Base-by-base conservation (phyloP, 2,113 vertebrate species). In the Phalacrocorax pelagicus region DNA sequence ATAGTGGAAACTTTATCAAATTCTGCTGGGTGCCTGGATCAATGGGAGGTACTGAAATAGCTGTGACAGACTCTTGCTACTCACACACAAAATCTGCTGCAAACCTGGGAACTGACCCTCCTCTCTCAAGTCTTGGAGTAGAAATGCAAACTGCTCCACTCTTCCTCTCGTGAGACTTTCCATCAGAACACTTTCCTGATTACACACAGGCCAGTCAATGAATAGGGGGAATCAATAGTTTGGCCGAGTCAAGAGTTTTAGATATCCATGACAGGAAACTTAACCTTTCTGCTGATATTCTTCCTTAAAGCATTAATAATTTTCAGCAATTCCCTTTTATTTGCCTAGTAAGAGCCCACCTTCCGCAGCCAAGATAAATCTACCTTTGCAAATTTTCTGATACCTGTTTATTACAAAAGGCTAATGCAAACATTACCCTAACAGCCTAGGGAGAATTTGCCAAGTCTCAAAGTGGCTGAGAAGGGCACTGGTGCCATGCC, bases 381-480 rank as follows among this genome's bases (percentile, higher is more conserved):
- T 15, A 57, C 36, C 40, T 69, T 75, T 82, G 93, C 86, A 95
- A 77, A 46, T 55, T 58, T 88, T 94, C 81, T 88, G 85, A 72
- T 77, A 79, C 30, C 54, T 62, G 54, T 67, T 94, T 86, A 73
- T 66, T 77, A 80, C 38, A 62, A 74, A 90, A 89, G 44, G 55
- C 55, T 88, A 94, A 94, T 84, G 82, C 84, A 92, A 91, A 75
- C 49, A 46, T 87, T 75, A 89, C 47, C 54, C 81, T 92, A 82
- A 74, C 38, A 77, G 73, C 40, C 36, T n/a, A 70, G 20, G 58
- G 54, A 93, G 88, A 81, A 86, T 52, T 70, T 90, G 74, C 79
- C 88, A 93, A 90, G 81, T 82, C 74, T 80, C 87, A 66, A 67
- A 93, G 90, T 30, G 55, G 67, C 71, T 82, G 81, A 88, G 62